Evolutionary conservation across 2,797 vertebrate species (phyloP).

Genomic region (Tokudaia tokunoshimensis): DNA sequence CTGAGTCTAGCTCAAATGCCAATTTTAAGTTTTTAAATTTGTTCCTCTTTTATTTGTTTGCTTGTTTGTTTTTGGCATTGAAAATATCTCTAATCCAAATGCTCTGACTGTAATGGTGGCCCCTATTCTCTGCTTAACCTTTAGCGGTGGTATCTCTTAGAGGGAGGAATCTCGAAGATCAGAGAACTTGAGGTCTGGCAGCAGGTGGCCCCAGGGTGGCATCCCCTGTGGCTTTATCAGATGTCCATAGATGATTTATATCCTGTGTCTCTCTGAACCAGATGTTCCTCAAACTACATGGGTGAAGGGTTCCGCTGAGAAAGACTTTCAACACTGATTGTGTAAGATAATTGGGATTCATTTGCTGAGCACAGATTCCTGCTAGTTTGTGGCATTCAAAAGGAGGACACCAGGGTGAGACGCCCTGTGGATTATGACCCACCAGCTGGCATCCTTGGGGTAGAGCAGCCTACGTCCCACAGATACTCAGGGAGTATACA

Average conservation of each 20-base stretch:
- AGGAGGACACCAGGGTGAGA: background rate
- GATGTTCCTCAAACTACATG: background rate
- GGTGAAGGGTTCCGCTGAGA: background rate
- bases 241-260: background rate
- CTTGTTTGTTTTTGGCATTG: background rate
- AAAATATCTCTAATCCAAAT: background rate
- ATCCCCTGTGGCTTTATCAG: background rate
- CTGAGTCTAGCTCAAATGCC: background rate
- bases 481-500: accelerated
- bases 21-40: background rate
- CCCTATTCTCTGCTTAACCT: background rate
- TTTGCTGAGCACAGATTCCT: background rate
- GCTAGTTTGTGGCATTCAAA: background rate
- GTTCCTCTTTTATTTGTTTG: background rate
- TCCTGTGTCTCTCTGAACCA: background rate
- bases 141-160: background rate
- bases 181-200: background rate
- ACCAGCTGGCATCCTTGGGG: background rate
- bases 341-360: background rate
- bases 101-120: background rate
- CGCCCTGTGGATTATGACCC: background rate
- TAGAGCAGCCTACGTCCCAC: background rate
- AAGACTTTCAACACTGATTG: background rate
- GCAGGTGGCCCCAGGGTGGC: background rate
- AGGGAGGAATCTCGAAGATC: background rate